Evolutionary conservation across 2,888 invertebrate species (phyloP).

Genomic region (Macroteleia sp.): DNA sequence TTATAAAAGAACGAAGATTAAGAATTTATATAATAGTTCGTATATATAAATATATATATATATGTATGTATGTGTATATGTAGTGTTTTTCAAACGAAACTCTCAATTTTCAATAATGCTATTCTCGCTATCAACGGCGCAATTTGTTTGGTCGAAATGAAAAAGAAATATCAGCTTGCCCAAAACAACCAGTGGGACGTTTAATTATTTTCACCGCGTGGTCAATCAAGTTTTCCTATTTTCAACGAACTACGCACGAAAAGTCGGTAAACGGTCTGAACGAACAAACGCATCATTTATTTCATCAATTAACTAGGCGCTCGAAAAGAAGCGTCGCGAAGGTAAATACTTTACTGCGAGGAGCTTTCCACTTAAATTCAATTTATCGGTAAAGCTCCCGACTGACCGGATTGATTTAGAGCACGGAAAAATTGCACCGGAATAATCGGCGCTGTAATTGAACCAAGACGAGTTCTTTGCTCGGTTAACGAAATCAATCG

Average conservation of each 20-base stretch:
- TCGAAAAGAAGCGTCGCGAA: conserved; percentile 38
- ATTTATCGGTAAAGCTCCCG: conserved; percentile 53
- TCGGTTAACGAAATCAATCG: no score
- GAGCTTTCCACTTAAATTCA: conserved; percentile 49
- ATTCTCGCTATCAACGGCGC: no score
- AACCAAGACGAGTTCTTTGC: conserved; percentile 30
- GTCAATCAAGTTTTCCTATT: neutral
- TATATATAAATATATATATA: conserved; percentile 79
- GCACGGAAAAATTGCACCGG: conserved; percentile 32
- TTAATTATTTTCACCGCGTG: neutral
- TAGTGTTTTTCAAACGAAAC: no score
- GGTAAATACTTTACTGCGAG: conserved; percentile 31
- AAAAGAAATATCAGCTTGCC: no score
- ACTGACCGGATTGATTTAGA: conserved; percentile 49
- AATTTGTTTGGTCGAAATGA: no score
- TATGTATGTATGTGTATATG: no score
- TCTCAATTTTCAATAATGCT: no score
- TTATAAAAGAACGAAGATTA: conserved; percentile 80
- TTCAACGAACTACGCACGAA: no score
- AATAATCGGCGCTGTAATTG: conserved; percentile 43
- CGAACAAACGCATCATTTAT: neutral
- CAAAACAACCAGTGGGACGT: no score
- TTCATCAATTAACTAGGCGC: conserved; percentile 39
- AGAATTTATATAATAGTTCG: conserved; percentile 76
- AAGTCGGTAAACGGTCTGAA: no score